Percentiles rank a stretch among this genome's conserved stretches.
Evolutionary conservation across 2,113 vertebrate genomes (phyloP).

Genomic region (Microcebus lehilahytsara): DNA sequence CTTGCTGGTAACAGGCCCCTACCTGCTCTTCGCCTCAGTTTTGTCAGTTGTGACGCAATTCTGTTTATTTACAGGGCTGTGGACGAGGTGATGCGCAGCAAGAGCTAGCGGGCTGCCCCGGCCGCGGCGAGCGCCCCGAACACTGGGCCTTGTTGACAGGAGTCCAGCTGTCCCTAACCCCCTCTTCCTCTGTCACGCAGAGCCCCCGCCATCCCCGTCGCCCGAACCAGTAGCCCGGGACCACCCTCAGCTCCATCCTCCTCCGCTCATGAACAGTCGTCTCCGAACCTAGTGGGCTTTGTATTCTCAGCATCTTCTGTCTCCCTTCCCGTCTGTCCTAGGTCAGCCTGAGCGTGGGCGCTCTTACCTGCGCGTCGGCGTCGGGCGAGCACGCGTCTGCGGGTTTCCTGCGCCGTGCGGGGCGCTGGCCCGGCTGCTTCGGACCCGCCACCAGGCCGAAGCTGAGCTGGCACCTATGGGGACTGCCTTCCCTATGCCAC

Average conservation of each 20-base stretch:
- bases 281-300: neutral
- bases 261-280: neutral
- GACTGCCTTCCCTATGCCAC: neutral
- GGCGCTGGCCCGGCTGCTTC: neutral
- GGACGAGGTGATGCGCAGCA: fast-evolving
- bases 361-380: neutral
- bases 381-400: fast-evolving
- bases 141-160: fast-evolving
- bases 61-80: neutral
- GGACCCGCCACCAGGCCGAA: no score
- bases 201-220: neutral
- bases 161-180: neutral
- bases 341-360: neutral
- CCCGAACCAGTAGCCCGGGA: neutral
- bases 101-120: neutral
- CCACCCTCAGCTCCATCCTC: no score
- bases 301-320: neutral
- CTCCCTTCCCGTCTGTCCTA: neutral
- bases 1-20: no score
- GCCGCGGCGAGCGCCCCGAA: no score
- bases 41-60: neutral
- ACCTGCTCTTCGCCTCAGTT: neutral
- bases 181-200: neutral
- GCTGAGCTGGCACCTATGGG: neutral
- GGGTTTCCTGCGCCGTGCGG: fast-evolving